A percentile compares a stretch with the other conserved stretches of the same genome.
Evolutionary conservation across 2,888 invertebrate genomes (phyloP).

Genomic region (Zygogramma bicolorata): DNA sequence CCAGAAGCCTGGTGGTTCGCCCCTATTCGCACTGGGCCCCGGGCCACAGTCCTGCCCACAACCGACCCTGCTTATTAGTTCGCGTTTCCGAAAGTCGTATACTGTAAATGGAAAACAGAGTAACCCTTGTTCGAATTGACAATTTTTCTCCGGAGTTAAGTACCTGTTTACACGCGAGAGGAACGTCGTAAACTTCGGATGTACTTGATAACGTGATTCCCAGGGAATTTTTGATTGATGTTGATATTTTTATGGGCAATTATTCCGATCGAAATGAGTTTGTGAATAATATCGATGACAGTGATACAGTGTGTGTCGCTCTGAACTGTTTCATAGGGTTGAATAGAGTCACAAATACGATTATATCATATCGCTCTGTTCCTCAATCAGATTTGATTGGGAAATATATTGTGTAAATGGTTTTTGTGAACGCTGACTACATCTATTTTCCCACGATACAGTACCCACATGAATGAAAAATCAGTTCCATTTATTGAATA

Average conservation of each 20-base stretch:
- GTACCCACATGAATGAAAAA: too few relatives aligned
- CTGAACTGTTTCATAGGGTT: too few relatives aligned
- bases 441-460: too few relatives aligned
- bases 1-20: neutral
- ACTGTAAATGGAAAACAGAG: neutral
- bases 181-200: neutral
- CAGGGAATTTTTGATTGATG: neutral
- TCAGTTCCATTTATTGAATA: too few relatives aligned
- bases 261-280: too few relatives aligned
- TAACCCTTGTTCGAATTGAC: slow-evolving; percentile 3
- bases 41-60: neutral
- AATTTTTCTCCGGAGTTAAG: neutral
- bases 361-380: too few relatives aligned
- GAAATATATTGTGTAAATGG: too few relatives aligned
- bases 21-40: neutral
- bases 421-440: too few relatives aligned
- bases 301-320: too few relatives aligned
- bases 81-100: slow-evolving; percentile 1
- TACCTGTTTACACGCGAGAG: neutral
- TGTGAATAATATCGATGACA: too few relatives aligned
- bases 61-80: slow-evolving; percentile 10
- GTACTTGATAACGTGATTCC: neutral
- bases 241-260: neutral
- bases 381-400: too few relatives aligned
- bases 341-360: too few relatives aligned